These are phyloP conservation scores for Cinara cedri DNA, from an alignment of 2,888 invertebrate species.

Conservation along the genomic window DNA sequence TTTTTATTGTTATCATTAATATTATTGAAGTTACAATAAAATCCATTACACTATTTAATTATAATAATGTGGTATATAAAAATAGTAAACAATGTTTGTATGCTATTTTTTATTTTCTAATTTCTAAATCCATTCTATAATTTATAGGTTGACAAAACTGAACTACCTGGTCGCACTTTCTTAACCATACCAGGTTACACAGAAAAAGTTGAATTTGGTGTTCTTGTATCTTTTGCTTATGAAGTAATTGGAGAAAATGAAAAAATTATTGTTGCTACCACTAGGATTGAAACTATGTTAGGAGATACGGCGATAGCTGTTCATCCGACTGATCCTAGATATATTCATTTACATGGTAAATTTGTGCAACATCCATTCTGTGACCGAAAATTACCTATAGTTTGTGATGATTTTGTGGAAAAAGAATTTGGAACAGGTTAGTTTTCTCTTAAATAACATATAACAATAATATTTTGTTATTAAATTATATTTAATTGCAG, in stretches of 20 bases:
- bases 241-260: conserved; percentile 74
- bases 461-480: not conserved
- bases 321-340: conserved; percentile 88
- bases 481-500: conserved; percentile 63
- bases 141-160: conserved; percentile 82
- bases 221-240: conserved; percentile 91
- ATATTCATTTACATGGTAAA: conserved; percentile 82
- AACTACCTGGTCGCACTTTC: conserved; percentile 83
- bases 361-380: conserved; percentile 87
- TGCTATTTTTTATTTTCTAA: no score
- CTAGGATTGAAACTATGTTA: conserved; percentile 97
- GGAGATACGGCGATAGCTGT: conserved; percentile 98
- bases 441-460: conserved; percentile 53
- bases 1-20: no score
- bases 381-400: conserved; percentile 80
- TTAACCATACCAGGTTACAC: conserved; percentile 89
- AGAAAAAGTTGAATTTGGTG: conserved; percentile 92
- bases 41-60: not conserved
- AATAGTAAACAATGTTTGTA: not conserved
- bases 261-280: conserved; percentile 93
- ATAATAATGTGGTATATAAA: not conserved
- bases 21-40: no score
- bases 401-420: conserved; percentile 94
- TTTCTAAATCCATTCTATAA: not conserved
- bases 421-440: conserved; percentile 92